phyloP scores from a whole-genome alignment of 2,113 vertebrate genomes.

The Paradoxurus hermaphroditus region DNA sequence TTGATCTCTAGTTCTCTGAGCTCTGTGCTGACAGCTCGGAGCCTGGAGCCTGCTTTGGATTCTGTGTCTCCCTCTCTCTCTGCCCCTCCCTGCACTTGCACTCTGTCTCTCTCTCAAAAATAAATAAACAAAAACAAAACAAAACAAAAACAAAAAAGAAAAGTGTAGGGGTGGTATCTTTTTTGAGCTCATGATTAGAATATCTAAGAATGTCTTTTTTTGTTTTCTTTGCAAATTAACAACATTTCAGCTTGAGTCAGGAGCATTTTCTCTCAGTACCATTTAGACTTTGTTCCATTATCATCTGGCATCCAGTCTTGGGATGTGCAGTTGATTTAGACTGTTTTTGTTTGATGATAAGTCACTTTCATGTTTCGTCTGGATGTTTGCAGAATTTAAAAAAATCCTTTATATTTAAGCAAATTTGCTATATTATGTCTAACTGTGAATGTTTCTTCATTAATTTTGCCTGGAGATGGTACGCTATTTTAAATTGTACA shows the following conservation, averaged over 20 bases:
- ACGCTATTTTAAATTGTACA: background rate
- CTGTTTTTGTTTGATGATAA: background rate
- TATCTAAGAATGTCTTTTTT: background rate
- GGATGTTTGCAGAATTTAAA: background rate
- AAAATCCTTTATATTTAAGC: background rate
- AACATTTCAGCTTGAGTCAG: background rate
- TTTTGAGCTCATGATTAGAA: background rate
- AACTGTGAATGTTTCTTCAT: background rate
- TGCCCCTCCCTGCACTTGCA: no score
- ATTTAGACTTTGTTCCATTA: background rate
- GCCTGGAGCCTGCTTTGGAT: no score
- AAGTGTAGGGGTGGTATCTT: background rate
- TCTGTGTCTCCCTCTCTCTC: no score
- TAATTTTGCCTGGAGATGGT: background rate
- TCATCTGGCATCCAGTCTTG: background rate
- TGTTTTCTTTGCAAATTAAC: background rate
- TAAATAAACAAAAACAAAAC: no score
- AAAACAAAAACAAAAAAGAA: no score
- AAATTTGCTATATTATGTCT: background rate
- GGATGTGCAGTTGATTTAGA: background rate
- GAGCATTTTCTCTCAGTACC: background rate
- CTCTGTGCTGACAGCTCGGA: no score
- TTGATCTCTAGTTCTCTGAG: no score
- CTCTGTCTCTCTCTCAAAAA: no score
- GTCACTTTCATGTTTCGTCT: background rate